A percentile compares a stretch with the other conserved stretches of the same genome.
Evolutionary conservation across 1,140 invertebrate species (phyloP).

Genomic region (Notospermus geniculatus): DNA sequence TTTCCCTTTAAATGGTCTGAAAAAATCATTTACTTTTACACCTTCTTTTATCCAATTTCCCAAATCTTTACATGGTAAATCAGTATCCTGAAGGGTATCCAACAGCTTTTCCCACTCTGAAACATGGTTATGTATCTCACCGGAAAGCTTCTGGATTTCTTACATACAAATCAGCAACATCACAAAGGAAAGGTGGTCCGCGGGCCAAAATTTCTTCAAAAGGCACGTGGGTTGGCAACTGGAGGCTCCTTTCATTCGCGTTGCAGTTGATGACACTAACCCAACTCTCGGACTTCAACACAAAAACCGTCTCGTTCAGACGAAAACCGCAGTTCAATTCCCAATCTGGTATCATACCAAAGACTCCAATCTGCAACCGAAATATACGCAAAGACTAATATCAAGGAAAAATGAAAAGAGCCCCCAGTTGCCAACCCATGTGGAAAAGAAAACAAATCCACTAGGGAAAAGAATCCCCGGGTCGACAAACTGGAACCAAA

Average conservation of each 20-base stretch:
- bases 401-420: no score
- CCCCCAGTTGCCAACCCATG: no score
- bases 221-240: neutral
- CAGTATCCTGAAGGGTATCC: neutral
- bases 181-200: neutral
- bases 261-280: neutral
- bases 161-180: slow-evolving; percentile 5
- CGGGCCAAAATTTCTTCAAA: neutral
- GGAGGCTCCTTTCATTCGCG: neutral
- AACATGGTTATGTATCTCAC: slow-evolving; percentile 14
- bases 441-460: neutral
- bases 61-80: neutral
- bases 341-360: no score
- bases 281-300: neutral
- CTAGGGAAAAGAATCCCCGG: neutral
- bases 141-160: slow-evolving; percentile 14
- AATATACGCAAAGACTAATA: no score
- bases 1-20: slow-evolving; percentile 19
- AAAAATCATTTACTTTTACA: slow-evolving; percentile 19
- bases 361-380: no score
- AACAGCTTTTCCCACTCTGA: slow-evolving; percentile 2
- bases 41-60: slow-evolving; percentile 16
- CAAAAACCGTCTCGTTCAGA: neutral
- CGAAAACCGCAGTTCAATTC: no score
- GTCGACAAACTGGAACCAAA: neutral